Base-by-base conservation (phyloP, 2,888 invertebrate genomes). In the Drosophila robusta region DNA sequence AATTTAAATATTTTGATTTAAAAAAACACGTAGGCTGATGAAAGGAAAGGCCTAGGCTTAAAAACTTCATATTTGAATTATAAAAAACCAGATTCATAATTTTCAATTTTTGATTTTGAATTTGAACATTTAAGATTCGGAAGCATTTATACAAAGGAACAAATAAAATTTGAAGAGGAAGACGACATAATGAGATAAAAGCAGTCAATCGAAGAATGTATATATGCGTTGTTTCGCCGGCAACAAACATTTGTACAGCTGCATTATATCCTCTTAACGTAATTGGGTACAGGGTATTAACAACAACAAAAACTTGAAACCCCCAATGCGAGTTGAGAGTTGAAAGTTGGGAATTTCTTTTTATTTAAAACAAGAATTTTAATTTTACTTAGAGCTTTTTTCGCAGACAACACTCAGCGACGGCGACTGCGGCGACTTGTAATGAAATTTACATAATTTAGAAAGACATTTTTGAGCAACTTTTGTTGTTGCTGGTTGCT, bases 401-500 rank as follows among this genome's bases (percentile, higher is more conserved):
- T 41, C 26, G 26, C 67, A 62, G 61, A 54, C 75, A 70, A 61
- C 56, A 65, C 62, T 61, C 39, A 46, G n/a, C 24, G 63, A 55
- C 60, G 36, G 26, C 61, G 38, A 32, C 56, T 56, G 56, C 45
- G 62, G 62, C 71, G 71, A 81, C 79, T 84, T 68, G 80, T 85
- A 86, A 86, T 86, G 80, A 87, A 86, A 86, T 86, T 86, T 87
- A 85, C 85, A 86, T 86, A 86, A 86, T 87, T 87, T 87, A 87
- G 78, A 82, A 85, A 80, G 86, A 84, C 84, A 86, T 84, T 84
- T 78, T 68, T 60, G 70, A 71, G 78, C 64, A 86, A 83, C 68
- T 86, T 80, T 83, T 61, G 46, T 45, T 36, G 46, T 52, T 56
- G 44, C 12, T 32, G 52, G 44, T 9, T 32, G 52, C 14, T 18